phyloP scores from a whole-genome alignment of 2,888 invertebrate species.

The Protonemura montana region DNA sequence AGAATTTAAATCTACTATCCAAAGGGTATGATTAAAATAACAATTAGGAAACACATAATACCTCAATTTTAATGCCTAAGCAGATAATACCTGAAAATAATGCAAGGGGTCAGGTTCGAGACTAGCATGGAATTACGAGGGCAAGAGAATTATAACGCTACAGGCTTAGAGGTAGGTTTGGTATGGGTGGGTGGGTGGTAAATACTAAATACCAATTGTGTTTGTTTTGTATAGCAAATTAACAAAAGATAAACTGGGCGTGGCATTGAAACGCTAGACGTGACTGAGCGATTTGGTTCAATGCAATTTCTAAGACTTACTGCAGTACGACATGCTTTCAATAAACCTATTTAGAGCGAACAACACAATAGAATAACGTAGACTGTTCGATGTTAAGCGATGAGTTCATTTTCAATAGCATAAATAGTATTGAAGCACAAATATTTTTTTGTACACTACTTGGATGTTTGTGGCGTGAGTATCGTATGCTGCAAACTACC shows the following conservation, averaged over 20 bases:
- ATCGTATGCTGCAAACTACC: background rate
- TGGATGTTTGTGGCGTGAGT: background rate
- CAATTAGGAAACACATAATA: background rate
- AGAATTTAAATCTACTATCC: conserved; percentile 3
- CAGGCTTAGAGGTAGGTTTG: background rate
- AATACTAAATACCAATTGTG: background rate
- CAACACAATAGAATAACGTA: too few relatives aligned
- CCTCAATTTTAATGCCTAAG: conserved; percentile 3
- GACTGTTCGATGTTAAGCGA: background rate
- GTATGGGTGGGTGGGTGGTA: background rate
- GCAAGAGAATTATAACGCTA: background rate
- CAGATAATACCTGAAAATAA: background rate
- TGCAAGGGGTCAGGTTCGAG: background rate
- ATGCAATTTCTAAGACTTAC: background rate
- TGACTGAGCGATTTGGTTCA: background rate
- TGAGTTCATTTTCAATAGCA: background rate
- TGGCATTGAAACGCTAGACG: background rate
- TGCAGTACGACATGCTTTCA: background rate
- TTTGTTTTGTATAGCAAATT: conserved; percentile 7
- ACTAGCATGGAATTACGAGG: background rate
- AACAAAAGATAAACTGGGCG: background rate
- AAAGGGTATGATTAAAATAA: background rate
- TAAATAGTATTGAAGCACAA: background rate
- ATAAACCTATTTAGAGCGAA: background rate
- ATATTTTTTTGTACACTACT: background rate